Evolutionary conservation across 2,113 vertebrate genomes (phyloP), one percentile per base, ranked within the genome.

Genomic region (Notothenia rossii): DNA sequence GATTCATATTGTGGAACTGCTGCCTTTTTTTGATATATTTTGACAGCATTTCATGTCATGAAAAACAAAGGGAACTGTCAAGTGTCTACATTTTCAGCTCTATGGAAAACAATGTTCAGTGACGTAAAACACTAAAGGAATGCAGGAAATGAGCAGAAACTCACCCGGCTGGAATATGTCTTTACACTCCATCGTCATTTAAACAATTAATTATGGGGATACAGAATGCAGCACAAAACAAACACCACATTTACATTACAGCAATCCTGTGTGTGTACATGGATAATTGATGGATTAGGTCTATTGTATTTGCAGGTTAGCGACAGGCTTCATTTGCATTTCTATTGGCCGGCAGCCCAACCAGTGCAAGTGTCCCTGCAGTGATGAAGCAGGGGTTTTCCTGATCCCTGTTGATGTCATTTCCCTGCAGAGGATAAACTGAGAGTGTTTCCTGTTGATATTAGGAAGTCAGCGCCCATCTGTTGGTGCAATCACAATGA

Each of bases 361-460:
- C 9, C 43, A 55, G 66, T 11, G 53, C 0, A 0, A 45, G 40
- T 0, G 49, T 78, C 79, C 69, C 67, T 5, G 12, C 33, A 29
- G 77, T 79, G 77, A 68, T 55, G 74, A 55, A 70, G 72, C 82
- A 1, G 72, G 65, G 49, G 22, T 77, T 75, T 90, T 70, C 73
- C 78, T 77, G 71, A 67, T 68, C 74, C 84, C 72, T 60, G 86
- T 69, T 89, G 91, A 91, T 92, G 88, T 93, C 88, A 91, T 77
- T 18, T 85, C 83, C 85, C 86, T 20, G 72, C 56, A 77, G 86
- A 85, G 20, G 79, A 85, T 76, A 86, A 87, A 86, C 78, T 20
- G 4, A 69, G 79, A 73, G 87, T 70, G 82, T 83, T 94, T 91
- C 91, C 92, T 90, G 93, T 88, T 91, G 86, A 89, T 86, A 70